Evolutionary conservation across 2,888 invertebrate genomes (phyloP).

Genomic region (Ophioninae sp.): DNA sequence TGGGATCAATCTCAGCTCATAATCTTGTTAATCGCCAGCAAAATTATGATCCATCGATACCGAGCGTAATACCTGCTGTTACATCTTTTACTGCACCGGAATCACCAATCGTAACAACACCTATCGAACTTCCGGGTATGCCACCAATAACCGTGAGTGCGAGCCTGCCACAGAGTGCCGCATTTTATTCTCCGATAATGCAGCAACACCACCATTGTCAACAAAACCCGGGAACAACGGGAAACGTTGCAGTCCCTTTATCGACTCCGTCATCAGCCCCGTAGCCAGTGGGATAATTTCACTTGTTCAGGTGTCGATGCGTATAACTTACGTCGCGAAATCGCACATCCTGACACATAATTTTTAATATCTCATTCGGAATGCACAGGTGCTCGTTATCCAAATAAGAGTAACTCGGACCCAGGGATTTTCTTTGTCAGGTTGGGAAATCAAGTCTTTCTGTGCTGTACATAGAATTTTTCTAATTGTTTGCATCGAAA

Average conservation of each 20-base stretch:
- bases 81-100: slow-evolving; percentile 74
- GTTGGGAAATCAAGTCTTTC: slow-evolving; percentile 31
- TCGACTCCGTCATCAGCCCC: slow-evolving; percentile 70
- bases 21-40: slow-evolving; percentile 56
- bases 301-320: slow-evolving; percentile 24
- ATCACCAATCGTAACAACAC: slow-evolving; percentile 83
- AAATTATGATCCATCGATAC: slow-evolving; percentile 67
- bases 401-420: slow-evolving; percentile 1
- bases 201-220: slow-evolving; percentile 64
- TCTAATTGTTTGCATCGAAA: slow-evolving; percentile 20
- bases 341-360: slow-evolving; percentile 41
- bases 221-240: slow-evolving; percentile 66
- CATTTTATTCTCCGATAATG: slow-evolving; percentile 72
- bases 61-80: slow-evolving; percentile 73
- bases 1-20: slow-evolving; percentile 43
- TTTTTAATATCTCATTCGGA: slow-evolving; percentile 18
- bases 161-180: slow-evolving; percentile 83
- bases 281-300: slow-evolving; percentile 64
- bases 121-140: slow-evolving; percentile 89
- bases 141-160: slow-evolving; percentile 91
- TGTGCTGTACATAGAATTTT: slow-evolving; percentile 53
- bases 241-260: slow-evolving; percentile 57
- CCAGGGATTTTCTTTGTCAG: slow-evolving; percentile 6
- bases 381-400: slow-evolving; percentile 1
- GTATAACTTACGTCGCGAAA: slow-evolving; percentile 31